A percentile compares a stretch with the other conserved stretches of the same genome.
phyloP scores from a whole-genome alignment of 2,888 invertebrate genomes.

The Yponomeuta plumbellus region DNA sequence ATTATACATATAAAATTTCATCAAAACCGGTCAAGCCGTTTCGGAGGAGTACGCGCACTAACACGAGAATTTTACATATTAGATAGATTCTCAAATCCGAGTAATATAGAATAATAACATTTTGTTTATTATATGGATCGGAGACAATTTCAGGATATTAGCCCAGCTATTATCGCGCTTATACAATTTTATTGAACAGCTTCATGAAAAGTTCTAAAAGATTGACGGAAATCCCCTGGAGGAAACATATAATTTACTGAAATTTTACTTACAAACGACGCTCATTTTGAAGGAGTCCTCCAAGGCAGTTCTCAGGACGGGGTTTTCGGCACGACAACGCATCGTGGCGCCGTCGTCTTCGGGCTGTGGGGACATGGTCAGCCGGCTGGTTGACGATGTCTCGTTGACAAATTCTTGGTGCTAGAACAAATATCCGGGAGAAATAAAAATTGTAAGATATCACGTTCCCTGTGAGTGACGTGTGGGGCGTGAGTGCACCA shows the following conservation, averaged over 20 bases:
- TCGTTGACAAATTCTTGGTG: conserved; percentile 80
- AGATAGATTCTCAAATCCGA: too few species aligned
- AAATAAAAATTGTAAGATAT: too few species aligned
- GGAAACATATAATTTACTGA: background rate
- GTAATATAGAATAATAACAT: too few species aligned
- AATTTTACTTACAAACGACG: conserved; percentile 88
- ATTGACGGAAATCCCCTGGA: background rate
- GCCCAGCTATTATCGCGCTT: too few species aligned
- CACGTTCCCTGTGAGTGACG: too few species aligned
- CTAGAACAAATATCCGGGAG: conserved; percentile 45
- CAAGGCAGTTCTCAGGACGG: conserved; percentile 82
- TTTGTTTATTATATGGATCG: too few species aligned
- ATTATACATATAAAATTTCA: too few species aligned
- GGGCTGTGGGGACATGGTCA: conserved; percentile 87
- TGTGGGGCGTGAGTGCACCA: too few species aligned
- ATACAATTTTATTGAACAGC: background rate
- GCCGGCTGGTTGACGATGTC: conserved; percentile 82
- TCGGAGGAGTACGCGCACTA: too few species aligned
- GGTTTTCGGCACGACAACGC: conserved; percentile 90
- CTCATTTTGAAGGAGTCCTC: conserved; percentile 89
- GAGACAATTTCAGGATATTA: too few species aligned
- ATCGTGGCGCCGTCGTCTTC: conserved; percentile 89
- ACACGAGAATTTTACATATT: too few species aligned
- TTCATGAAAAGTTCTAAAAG: background rate
- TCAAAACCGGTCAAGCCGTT: too few species aligned